Conservation (phyloP, 2,797 vertebrate species). For the Tiaroga cobitis region DNA sequence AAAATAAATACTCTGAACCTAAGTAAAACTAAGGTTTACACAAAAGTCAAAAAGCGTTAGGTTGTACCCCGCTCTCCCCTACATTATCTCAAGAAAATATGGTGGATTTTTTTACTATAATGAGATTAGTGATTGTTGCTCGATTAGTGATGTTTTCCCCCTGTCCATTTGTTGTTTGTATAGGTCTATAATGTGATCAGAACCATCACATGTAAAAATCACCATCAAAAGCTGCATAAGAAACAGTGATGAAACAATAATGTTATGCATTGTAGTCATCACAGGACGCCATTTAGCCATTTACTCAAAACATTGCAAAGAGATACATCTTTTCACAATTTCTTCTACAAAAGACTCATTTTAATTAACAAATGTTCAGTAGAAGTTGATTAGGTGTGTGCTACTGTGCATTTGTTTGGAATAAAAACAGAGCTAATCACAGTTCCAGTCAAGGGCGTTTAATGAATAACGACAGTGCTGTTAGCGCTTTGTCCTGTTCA, state of each 20-base stretch:
- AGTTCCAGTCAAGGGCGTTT: background rate
- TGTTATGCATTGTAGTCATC: background rate
- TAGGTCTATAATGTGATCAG: background rate
- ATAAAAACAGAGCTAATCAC: constrained; percentile 8
- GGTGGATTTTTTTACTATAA: background rate
- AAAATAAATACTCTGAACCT: no score
- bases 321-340: background rate
- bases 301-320: constrained; percentile 6
- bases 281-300: constrained; percentile 7
- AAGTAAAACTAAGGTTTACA: no score
- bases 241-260: background rate
- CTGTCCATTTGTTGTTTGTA: background rate
- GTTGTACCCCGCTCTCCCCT: no score
- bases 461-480: constrained; percentile 26
- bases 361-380: background rate
- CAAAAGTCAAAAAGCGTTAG: no score
- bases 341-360: constrained; percentile 9
- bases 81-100: constrained; percentile 27
- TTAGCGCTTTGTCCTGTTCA: background rate
- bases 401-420: background rate
- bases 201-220: background rate
- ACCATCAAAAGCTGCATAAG: background rate
- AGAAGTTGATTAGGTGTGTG: background rate
- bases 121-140: background rate
- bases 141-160: background rate